Evolutionary conservation across 2,888 invertebrate genomes (phyloP), one percentile per base, ranked within the genome.

Genomic region (Diaprepes abbreviatus): DNA sequence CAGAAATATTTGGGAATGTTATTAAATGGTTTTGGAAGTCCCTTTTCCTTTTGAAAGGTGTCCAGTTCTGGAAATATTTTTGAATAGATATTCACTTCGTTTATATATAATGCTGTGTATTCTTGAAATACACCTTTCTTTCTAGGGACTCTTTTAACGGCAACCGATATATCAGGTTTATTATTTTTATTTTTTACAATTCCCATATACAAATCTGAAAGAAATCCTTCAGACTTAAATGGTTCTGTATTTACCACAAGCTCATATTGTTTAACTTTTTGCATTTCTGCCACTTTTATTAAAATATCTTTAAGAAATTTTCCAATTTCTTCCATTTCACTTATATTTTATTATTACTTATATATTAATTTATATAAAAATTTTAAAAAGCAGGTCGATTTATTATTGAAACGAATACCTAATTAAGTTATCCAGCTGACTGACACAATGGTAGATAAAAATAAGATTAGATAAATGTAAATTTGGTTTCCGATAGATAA

Each of bases 91-190:
- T 7, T 5, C 6, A 19, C 17, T 43, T 58, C 58, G 16, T 58
- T 58, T 21, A 21, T 55, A 10, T 19, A 55, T 1, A 40, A 2
- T 9, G 3, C 17, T 40, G 7, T 3, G 17, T 40, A 40, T 4
- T 16, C 16, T 4, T 9, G 36, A 9, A 57, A 35, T 28, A 35
- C 28, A 5, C 59, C 43, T 31, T 73, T 6, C 21, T 31, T 10
- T 31, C 7, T 19, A 65, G 68, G n/a, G 66, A 72, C 55, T 60
- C 48, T 40, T 74, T 76, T n/a, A 71, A 55, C 9, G 70, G 57
- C 10, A 0, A 71, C 50, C 5, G 71, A 38, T 6, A 57, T 7
- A 7, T 28, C 12, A 17, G 68, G 17, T 0, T 12, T 36, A 16
- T 17, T 65, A 0, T 58, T 57, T 16, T 43, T 59, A 19, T 63